Evolutionary conservation across 2,797 vertebrate species (phyloP), one percentile per base, ranked within the genome.

Genomic region (Phrynocephalus vlangalii): DNA sequence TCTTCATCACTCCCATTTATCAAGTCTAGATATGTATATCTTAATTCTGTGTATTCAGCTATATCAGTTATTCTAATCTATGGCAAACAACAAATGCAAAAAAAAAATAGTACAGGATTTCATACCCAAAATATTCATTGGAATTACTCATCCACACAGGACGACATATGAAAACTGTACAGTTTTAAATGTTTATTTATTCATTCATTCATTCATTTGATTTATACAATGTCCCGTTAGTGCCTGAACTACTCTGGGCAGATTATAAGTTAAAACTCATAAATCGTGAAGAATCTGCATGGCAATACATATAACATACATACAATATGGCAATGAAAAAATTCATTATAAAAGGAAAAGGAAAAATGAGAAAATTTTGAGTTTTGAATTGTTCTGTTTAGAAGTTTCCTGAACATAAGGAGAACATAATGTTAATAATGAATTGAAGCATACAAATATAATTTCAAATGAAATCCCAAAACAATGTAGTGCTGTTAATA

Each of bases 381-480:
- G 7, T 10, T 75, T 75, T 75, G 20, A 75, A 75, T 75, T 10
- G 52, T 56, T 56, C 52, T 56, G 52, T 56, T 56, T 56, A 56
- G 13, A 9, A 11, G 52, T 56, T 56, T 8, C 52, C 52, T 56
- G 52, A 56, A 56, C 52, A 56, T 56, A 11, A 56, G 13, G 52
- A 56, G 52, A 56, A 56, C 52, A 56, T 56, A 56, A 56, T 20
- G 2, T 56, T 48, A 33, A 72, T 70, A 60, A 15, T 72, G 50
- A 22, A 38, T 7, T 6, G 79, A 86, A 80, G 72, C 81, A 71
- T 78, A 48, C 91, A 79, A 86, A 15, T 79, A 18, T 7, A 76
- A 30, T 73, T 90, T 30, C 52, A 82, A 38, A 1, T 88, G 30
- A 33, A 28, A 60, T 71, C n/a, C 18, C 70, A 6, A 79, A 83